Conservation (phyloP, 2,113 vertebrate species). For the Vidua macroura region DNA sequence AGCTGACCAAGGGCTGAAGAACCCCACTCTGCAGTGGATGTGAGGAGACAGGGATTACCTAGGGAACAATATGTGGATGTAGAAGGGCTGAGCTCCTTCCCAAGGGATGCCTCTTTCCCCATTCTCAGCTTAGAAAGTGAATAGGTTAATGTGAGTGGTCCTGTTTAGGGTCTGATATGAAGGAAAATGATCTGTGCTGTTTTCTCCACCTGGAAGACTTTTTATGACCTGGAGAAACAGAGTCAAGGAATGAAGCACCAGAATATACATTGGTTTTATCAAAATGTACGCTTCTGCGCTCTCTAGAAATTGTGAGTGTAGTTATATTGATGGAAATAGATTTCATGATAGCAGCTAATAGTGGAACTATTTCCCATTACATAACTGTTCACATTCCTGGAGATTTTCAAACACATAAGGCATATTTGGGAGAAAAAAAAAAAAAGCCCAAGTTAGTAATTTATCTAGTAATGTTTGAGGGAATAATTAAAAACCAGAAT, state of each 20-base stretch:
- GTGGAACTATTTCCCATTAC: background rate
- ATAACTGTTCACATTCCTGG: background rate
- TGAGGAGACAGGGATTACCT: background rate
- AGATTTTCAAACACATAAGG: background rate
- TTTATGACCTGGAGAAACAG: background rate
- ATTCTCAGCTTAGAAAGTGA: background rate
- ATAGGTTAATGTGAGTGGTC: accelerated
- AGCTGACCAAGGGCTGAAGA: background rate
- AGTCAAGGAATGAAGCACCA: background rate
- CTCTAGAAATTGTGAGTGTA: background rate
- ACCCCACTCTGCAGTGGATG: background rate
- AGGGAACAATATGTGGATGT: background rate
- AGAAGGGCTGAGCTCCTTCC: background rate
- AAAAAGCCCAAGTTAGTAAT: background rate
- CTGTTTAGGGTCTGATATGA: background rate
- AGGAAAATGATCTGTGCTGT: background rate
- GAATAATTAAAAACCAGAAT: background rate
- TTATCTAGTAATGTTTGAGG: background rate
- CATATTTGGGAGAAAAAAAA: background rate
- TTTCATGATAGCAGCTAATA: background rate
- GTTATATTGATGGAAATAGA: background rate
- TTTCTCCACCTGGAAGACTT: background rate
- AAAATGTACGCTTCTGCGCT: background rate
- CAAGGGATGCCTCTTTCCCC: background rate
- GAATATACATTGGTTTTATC: background rate